Evolutionary conservation across 2,797 vertebrate genomes (phyloP), one percentile per base, ranked within the genome.

Genomic region (Hydrolagus colliei): DNA sequence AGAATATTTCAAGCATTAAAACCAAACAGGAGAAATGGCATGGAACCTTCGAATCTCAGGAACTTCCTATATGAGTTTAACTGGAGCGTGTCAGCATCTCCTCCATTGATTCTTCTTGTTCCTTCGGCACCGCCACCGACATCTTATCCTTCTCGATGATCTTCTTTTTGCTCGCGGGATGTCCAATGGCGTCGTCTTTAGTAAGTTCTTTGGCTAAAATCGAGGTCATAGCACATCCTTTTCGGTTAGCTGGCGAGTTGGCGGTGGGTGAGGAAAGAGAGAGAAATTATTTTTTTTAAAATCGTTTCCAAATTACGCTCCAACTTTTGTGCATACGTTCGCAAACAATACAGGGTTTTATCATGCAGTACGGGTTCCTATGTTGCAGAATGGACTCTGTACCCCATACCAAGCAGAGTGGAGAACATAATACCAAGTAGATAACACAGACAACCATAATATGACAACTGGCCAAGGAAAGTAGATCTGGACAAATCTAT

Each of bases 181-280:
- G 79, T 12, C 65, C 10, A 9, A 93, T 87, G 0, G 88, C 1
- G 18, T 94, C 93, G 5, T 96, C 96, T 90, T 96, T 95, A 89
- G 94, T 94, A 89, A 97, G 91, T 90, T 96, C 96, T 86, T 96
- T 96, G 90, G 95, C 96, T 89, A 98, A 93, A 87, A 96, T 89
- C 89, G 93, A 95, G 61, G 96, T 97, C 91, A 96, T 94, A 76
- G 94, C 95, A 86, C 95, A 95, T 80, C 96, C 96, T 90, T 95
- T 91, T 90, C 96, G 93, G 90, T 96, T 96, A 89, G 92, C 96
- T 97, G 89, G 59, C 91, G 35, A 89, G 41, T 16, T 16, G 75
- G 62, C 73, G 59, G 86, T 16, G 63, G 75, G 86, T 27, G 13
- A 27, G 72, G 72, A 67, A 0, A 86, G 86, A 67, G 85, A 52